phyloP scores from a whole-genome alignment of 2,888 invertebrate genomes.

The Bellardia bayeri region DNA sequence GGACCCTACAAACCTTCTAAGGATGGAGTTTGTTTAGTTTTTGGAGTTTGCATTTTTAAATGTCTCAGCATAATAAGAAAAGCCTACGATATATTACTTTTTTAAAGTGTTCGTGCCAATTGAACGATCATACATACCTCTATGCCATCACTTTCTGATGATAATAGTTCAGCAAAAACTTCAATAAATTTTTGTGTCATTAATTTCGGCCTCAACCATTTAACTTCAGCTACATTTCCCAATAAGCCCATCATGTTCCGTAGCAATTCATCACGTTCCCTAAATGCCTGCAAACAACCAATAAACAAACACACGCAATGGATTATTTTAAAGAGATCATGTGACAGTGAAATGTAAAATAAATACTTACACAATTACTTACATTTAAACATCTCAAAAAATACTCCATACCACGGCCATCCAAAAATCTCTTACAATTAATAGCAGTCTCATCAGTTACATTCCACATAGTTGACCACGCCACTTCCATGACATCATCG shows the following conservation, averaged over 20 bases:
- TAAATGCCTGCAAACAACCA: conserved; percentile 88
- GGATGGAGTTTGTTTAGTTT: too few relatives aligned
- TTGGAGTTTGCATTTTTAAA: too few relatives aligned
- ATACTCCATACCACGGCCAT: conserved; percentile 94
- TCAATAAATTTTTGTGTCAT: conserved; percentile 93
- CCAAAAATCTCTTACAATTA: conserved; percentile 96
- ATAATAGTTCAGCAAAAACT: conserved; percentile 94
- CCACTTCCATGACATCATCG: conserved; percentile 98
- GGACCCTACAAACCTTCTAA: too few relatives aligned
- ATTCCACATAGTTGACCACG: conserved; percentile 99
- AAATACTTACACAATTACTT: conserved; percentile 79
- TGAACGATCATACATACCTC: conserved; percentile 87
- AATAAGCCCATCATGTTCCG: conserved; percentile 99
- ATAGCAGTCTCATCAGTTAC: conserved; percentile 97
- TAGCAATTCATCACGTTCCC: conserved; percentile 94
- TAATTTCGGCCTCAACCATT: conserved; percentile 90
- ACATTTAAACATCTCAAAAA: conserved; percentile 95
- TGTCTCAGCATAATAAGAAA: too few relatives aligned
- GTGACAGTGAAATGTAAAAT: background rate
- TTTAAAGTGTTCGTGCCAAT: background rate
- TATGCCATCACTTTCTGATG: conserved; percentile 95
- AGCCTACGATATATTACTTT: too few relatives aligned
- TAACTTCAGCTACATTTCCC: conserved; percentile 98
- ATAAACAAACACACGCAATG: conserved; percentile 1
- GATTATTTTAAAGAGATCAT: conserved; percentile 10